Percentiles rank a stretch among this genome's conserved stretches.
phyloP scores from a whole-genome alignment of 2,113 vertebrate species.

The Danionella cerebrum region DNA sequence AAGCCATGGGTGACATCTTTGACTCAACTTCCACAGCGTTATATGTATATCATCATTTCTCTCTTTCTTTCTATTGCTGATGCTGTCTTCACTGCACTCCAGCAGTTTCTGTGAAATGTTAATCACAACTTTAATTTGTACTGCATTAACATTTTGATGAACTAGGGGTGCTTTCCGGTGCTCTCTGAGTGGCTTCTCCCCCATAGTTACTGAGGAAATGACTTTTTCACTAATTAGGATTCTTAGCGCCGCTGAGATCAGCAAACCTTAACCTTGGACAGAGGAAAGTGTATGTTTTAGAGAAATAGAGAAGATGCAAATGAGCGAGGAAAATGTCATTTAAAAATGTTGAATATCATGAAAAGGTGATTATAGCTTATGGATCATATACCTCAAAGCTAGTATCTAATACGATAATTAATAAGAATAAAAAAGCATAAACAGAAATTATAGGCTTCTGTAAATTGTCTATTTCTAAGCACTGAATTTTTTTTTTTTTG shows the following conservation, averaged over 20 bases:
- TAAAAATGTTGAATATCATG: too few relatives aligned
- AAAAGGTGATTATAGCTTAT: too few relatives aligned
- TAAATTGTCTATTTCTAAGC: too few relatives aligned
- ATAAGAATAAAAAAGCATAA: too few relatives aligned
- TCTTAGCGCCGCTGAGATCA: slow-evolving; percentile 87
- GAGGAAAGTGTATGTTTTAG: too few relatives aligned
- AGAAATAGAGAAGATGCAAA: too few relatives aligned
- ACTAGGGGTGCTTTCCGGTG: slow-evolving; percentile 74
- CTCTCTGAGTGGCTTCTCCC: slow-evolving; percentile 83
- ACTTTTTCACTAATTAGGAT: slow-evolving; percentile 92
- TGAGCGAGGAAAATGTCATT: too few relatives aligned
- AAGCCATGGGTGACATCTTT: too few relatives aligned
- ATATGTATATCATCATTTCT: background rate
- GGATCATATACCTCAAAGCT: too few relatives aligned
- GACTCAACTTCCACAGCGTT: background rate
- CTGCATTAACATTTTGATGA: slow-evolving; percentile 96
- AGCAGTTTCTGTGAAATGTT: slow-evolving; percentile 95
- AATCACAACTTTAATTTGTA: slow-evolving; percentile 96
- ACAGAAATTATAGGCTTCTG: too few relatives aligned
- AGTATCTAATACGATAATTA: too few relatives aligned
- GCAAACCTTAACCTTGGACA: slow-evolving; percentile 77
- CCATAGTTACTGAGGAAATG: slow-evolving; percentile 87
- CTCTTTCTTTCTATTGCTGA: slow-evolving; percentile 55
- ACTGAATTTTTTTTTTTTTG: too few relatives aligned
- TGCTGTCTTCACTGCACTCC: slow-evolving; percentile 88